These are phyloP conservation scores for Micrastur ruficollis DNA, from an alignment of 2,797 vertebrate species.

Conservation along the genomic window DNA sequence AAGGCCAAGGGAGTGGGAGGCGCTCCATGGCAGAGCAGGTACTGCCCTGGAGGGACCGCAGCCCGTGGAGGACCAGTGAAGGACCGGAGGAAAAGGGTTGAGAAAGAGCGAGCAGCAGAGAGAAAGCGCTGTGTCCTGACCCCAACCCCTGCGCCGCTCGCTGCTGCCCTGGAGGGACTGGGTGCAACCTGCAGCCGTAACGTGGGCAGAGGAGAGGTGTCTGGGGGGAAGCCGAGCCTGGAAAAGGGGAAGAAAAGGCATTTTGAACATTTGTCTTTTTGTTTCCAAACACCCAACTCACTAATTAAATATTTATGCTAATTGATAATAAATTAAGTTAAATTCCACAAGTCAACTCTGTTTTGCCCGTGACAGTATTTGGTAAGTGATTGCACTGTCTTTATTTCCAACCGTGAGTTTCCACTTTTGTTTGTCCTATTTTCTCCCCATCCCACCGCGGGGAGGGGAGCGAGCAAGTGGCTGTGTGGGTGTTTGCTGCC, in stretches of 20 bases:
- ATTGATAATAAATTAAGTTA: not conserved
- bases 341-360: not conserved
- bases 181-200: not conserved
- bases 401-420: not conserved
- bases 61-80: not conserved
- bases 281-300: not conserved
- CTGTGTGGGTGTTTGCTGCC: not conserved
- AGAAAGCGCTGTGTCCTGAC: too few relatives aligned
- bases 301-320: not conserved
- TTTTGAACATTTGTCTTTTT: not conserved
- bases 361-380: not conserved
- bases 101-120: not conserved
- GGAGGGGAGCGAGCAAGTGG: rapidly evolving
- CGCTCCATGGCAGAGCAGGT: not conserved
- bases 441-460: not conserved
- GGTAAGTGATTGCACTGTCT: not conserved
- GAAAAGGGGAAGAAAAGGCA: not conserved
- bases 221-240: not conserved
- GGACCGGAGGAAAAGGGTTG: not conserved
- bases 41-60: not conserved
- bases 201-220: not conserved
- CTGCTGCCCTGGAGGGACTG: not conserved
- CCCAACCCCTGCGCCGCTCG: not conserved
- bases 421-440: not conserved
- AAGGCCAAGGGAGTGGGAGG: not conserved